Evolutionary conservation across 2,888 invertebrate species (phyloP).

Genomic region (Xylocampa areola): DNA sequence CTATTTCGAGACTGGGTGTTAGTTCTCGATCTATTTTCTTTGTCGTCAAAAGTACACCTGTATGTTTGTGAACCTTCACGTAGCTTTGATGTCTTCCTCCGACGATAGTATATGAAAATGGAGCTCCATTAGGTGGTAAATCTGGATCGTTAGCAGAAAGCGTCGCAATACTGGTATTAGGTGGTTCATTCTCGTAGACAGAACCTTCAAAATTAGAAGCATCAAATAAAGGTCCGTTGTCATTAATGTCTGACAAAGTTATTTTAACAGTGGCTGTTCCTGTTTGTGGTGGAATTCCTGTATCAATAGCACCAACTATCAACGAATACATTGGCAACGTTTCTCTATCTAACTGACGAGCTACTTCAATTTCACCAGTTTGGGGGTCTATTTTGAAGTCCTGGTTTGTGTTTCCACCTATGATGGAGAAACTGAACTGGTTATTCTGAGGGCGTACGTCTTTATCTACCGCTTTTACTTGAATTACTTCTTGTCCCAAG

Average conservation of each 20-base stretch:
- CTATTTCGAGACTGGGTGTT: slow-evolving; percentile 93
- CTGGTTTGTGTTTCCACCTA: slow-evolving; percentile 95
- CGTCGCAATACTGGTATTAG: slow-evolving; percentile 95
- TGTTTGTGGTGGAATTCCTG: slow-evolving; percentile 96
- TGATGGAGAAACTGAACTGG: slow-evolving; percentile 97
- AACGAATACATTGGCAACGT: slow-evolving; percentile 93
- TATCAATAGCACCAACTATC: slow-evolving; percentile 96
- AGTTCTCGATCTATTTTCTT: slow-evolving; percentile 95
- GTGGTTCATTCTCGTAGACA: slow-evolving; percentile 96
- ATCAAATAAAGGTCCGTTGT: slow-evolving; percentile 96
- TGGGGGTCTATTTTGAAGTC: slow-evolving; percentile 97
- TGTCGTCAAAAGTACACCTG: slow-evolving; percentile 94
- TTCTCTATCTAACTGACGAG: slow-evolving; percentile 94
- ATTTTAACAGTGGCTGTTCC: slow-evolving; percentile 96
- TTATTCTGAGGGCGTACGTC: slow-evolving; percentile 97
- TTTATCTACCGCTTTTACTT: slow-evolving; percentile 96
- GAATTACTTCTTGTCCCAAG: slow-evolving; percentile 93
- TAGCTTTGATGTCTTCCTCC: slow-evolving; percentile 94
- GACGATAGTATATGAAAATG: slow-evolving; percentile 94
- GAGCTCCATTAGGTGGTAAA: slow-evolving; percentile 96
- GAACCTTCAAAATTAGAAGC: slow-evolving; percentile 92
- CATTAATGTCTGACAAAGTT: slow-evolving; percentile 96
- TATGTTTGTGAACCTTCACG: slow-evolving; percentile 94
- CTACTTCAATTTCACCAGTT: slow-evolving; percentile 95
- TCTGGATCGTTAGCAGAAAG: slow-evolving; percentile 97